Base-by-base conservation (phyloP, 2,113 vertebrate genomes). In the Lucifuga dentata region DNA sequence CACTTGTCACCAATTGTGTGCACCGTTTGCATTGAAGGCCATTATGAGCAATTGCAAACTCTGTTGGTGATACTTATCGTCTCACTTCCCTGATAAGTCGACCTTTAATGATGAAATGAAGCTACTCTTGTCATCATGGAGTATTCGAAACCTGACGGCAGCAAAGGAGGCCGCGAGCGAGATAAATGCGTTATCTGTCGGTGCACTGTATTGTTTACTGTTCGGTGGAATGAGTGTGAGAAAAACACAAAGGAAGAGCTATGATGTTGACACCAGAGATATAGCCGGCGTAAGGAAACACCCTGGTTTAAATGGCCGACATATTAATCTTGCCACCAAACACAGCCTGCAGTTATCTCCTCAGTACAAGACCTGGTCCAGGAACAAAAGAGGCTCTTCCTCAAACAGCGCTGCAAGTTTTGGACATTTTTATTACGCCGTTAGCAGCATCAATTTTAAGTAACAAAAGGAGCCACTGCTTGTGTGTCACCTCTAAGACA, bases 391-490 rank as follows among this genome's bases (percentile, higher is more conserved):
- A 41, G 63, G 84, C 76, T 43, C 78, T 85, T 63, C 62, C 78
- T 90, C 81, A 86, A 83, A 80, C 83, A 7, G 51, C 61, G 49
- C 52, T 7, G 77, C 73, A 79, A 81, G 71, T 81, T 87, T 73
- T 55, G 60, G 81, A 90, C 79, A 46, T 87, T 91, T 92, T 92
- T 92, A 92, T 89, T 86, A 78, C 76, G 60, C 85, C 24, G 80
- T 85, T 88, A 81, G 84, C 62, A n/a, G 59, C 88, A 87, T 92
- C 80, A 84, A 92, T 90, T 85, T 75, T 62, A 60, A 46, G 66
- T 55, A 78, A 90, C 90, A 93, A 90, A 91, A 86, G 87, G 64
- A 62, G 49, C 56, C 59, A 45, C 40, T 36, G 65, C 78, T 86
- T 88, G 61, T 68, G 76, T 82, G 87, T 90, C 90, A 88, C 85